These are phyloP conservation scores for Epiblema foenella DNA, from an alignment of 2,888 invertebrate species.

Conservation along the genomic window DNA sequence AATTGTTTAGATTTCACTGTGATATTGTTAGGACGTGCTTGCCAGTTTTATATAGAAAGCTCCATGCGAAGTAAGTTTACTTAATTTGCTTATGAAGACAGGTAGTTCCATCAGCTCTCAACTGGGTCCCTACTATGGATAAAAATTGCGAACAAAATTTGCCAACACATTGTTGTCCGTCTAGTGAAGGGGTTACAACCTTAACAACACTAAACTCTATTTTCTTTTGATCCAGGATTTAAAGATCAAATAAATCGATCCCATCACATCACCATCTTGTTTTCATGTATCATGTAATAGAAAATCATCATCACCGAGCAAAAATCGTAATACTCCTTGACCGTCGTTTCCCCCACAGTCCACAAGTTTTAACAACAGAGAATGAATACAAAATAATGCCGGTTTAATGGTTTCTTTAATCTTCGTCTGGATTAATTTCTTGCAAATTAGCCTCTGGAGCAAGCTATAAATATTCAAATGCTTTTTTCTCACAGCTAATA, in stretches of 20 bases:
- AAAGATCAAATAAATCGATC: too few species aligned
- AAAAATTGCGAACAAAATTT: too few species aligned
- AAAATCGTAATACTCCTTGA: constrained; percentile 6
- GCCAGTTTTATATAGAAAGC: background rate
- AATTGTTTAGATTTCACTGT: background rate
- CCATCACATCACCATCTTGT: too few species aligned
- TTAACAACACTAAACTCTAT: too few species aligned
- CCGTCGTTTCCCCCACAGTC: background rate
- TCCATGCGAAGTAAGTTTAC: background rate
- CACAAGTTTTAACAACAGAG: constrained; percentile 22
- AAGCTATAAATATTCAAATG: constrained; percentile 47
- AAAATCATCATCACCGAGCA: background rate
- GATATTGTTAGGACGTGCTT: background rate
- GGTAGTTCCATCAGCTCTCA: background rate
- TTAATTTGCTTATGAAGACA: background rate
- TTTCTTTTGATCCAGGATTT: too few species aligned
- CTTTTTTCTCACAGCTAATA: constrained; percentile 45
- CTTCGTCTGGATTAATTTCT: constrained; percentile 46
- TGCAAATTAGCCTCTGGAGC: constrained; percentile 46
- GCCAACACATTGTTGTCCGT: too few species aligned
- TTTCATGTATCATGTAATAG: too few species aligned
- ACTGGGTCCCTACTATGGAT: too few species aligned
- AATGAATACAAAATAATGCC: constrained; percentile 44
- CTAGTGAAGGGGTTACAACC: too few species aligned
- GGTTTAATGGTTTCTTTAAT: constrained; percentile 47